Evolutionary conservation across 2,888 invertebrate species (phyloP).

Genomic region (Archaeoteleia sp.): DNA sequence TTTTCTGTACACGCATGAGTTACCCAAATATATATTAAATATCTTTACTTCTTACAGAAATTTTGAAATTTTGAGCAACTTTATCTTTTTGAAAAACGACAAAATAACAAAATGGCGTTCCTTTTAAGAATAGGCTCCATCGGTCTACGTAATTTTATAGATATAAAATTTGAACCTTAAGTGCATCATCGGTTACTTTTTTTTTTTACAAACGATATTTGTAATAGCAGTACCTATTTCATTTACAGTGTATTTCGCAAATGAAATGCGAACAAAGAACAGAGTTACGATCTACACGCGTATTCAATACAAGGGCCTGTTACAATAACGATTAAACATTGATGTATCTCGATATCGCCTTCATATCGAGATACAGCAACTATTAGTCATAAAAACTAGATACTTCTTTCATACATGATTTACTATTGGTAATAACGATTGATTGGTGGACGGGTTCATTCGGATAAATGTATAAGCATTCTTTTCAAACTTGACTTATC

Average conservation of each 20-base stretch:
- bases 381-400: slow-evolving; percentile 21
- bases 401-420: slow-evolving; percentile 7
- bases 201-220: slow-evolving; percentile 14
- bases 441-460: slow-evolving; percentile 44
- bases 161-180: slow-evolving; percentile 28
- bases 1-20: slow-evolving; percentile 22
- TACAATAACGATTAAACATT: slow-evolving; percentile 5
- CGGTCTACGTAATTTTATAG: slow-evolving; percentile 30
- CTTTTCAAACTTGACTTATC: slow-evolving; percentile 14
- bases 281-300: slow-evolving; percentile 3
- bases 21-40: slow-evolving; percentile 43
- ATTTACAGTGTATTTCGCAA: slow-evolving; percentile 4
- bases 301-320: slow-evolving; percentile 12
- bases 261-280: slow-evolving; percentile 9
- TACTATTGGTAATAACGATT: slow-evolving; percentile 24
- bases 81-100: slow-evolving; percentile 15
- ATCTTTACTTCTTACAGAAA: slow-evolving; percentile 8
- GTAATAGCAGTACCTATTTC: slow-evolving; percentile 3
- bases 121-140: slow-evolving; percentile 20
- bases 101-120: slow-evolving; percentile 39
- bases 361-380: no score
- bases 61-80: slow-evolving; percentile 34
- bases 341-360: slow-evolving; percentile 10
- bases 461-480: slow-evolving; percentile 22
- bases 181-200: slow-evolving; percentile 17